These are phyloP conservation scores for Perithous albicinctus DNA, from an alignment of 2,888 invertebrate genomes.

Conservation along the genomic window DNA sequence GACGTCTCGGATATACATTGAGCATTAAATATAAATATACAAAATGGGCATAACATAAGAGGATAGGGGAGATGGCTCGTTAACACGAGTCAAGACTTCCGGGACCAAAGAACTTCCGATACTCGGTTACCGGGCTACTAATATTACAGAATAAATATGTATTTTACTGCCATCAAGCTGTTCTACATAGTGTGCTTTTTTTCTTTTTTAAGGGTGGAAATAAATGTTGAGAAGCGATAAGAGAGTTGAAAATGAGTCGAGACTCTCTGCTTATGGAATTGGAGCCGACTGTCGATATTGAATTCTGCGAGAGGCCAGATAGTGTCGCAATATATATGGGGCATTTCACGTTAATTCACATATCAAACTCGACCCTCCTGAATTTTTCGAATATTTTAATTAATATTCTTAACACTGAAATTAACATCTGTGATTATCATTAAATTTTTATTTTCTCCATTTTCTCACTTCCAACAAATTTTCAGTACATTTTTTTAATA, in stretches of 20 bases:
- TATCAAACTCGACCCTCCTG: no score
- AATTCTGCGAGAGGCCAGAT: constrained; percentile 4
- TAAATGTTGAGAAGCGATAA: constrained; percentile 22
- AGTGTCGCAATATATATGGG: no score
- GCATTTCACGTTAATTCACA: no score
- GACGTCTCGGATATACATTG: not conserved
- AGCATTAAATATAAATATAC: not conserved
- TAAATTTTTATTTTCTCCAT: no score
- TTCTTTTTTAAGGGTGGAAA: no score
- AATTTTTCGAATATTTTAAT: no score
- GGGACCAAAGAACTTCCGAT: constrained; percentile 25
- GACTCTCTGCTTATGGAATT: not conserved
- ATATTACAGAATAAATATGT: constrained; percentile 11
- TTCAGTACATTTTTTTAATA: no score
- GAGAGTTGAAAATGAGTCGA: constrained; percentile 8
- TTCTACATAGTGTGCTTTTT: no score
- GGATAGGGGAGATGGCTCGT: constrained; percentile 9
- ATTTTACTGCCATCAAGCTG: not conserved
- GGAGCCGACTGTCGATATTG: constrained; percentile 44
- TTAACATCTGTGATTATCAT: no score
- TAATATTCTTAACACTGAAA: no score
- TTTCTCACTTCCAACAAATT: no score
- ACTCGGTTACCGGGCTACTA: constrained; percentile 9
- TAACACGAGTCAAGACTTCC: constrained; percentile 14
- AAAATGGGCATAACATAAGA: no score